A percentile compares a stretch with the other conserved stretches of the same genome.
Conservation (phyloP, 2,113 vertebrate genomes). For the Acanthisitta chloris region DNA sequence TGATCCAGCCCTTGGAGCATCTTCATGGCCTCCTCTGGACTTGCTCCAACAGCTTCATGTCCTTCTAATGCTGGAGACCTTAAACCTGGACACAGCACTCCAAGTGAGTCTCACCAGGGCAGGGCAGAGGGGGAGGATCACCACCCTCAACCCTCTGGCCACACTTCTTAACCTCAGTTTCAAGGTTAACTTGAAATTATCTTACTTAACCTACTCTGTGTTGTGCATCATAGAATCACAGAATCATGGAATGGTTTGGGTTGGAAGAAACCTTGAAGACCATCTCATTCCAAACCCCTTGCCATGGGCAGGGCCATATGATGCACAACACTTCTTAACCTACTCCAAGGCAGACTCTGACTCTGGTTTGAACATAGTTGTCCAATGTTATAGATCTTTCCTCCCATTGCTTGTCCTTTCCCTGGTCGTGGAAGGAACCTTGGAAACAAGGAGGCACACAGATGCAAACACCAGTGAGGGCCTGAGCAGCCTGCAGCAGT, state of each 20-base stretch:
- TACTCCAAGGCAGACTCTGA: background rate
- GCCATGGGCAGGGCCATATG: too few relatives aligned
- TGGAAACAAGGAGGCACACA: background rate
- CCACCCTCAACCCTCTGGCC: background rate
- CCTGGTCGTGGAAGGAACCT: background rate
- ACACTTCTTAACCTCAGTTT: background rate
- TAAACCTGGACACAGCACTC: background rate
- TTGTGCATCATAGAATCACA: too few relatives aligned
- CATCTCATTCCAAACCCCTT: too few relatives aligned
- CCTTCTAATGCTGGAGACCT: background rate
- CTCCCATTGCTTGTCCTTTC: background rate
- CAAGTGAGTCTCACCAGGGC: background rate
- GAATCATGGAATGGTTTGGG: too few relatives aligned
- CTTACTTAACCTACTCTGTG: too few relatives aligned
- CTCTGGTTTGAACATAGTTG: accelerated
- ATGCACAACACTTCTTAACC: too few relatives aligned
- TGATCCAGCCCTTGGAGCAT: background rate
- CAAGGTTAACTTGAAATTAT: too few relatives aligned
- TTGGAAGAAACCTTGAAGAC: too few relatives aligned
- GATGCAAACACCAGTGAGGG: background rate
- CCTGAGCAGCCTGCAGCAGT: background rate
- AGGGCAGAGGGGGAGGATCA: background rate
- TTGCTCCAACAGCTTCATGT: background rate
- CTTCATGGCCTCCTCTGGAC: accelerated
- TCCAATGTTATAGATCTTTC: background rate